Conservation (phyloP, 2,113 vertebrate genomes). For the Numenius arquata region DNA sequence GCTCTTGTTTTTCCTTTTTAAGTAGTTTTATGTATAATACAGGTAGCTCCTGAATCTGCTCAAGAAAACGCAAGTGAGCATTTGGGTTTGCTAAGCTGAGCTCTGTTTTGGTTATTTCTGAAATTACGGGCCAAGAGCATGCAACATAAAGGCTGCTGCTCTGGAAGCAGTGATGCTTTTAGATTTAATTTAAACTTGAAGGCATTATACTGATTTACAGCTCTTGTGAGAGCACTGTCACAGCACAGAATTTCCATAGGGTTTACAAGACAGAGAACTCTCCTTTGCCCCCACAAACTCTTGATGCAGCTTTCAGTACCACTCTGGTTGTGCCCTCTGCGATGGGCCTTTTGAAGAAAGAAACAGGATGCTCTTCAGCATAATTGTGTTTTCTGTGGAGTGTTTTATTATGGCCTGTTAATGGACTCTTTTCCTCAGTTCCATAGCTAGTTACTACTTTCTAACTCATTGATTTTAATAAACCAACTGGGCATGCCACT, state of each 20-base stretch:
- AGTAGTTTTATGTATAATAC: background rate
- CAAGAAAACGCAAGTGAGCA: background rate
- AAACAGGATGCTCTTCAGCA: background rate
- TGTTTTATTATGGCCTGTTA: background rate
- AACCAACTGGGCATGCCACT: background rate
- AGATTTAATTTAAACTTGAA: background rate
- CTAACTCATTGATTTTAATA: conserved; percentile 40
- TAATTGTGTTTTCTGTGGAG: background rate
- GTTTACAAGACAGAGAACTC: background rate
- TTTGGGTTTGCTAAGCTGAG: background rate
- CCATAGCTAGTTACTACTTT: background rate
- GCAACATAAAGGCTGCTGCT: background rate
- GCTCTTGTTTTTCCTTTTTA: background rate
- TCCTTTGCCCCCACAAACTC: background rate
- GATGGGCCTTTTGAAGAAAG: background rate
- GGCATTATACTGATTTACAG: background rate
- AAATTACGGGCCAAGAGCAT: background rate
- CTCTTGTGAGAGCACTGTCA: background rate
- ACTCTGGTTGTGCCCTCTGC: background rate
- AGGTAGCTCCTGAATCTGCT: background rate
- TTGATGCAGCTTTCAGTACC: background rate
- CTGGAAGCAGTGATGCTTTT: background rate
- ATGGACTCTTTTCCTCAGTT: background rate
- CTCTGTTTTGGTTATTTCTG: background rate
- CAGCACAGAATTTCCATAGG: background rate